Percentiles rank a stretch among this genome's conserved stretches.
phyloP scores from a whole-genome alignment of 2,888 invertebrate species.

The Rapana venosa region DNA sequence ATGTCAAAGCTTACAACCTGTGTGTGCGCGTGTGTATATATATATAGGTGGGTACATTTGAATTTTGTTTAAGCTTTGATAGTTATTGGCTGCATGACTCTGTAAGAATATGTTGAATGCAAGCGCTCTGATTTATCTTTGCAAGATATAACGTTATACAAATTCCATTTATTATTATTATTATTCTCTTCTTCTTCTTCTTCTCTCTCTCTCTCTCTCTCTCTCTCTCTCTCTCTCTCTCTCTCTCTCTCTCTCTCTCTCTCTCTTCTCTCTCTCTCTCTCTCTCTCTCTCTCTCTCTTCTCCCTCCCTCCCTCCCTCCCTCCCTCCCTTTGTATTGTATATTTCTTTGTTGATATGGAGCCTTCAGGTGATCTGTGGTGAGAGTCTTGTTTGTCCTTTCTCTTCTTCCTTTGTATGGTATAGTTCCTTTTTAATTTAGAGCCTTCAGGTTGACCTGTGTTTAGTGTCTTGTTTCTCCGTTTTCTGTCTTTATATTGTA shows the following conservation, averaged over 20 bases:
- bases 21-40: too few relatives aligned
- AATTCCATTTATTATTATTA: too few relatives aligned
- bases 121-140: too few relatives aligned
- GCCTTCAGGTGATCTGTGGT: background rate
- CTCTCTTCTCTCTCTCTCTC: background rate
- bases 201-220: background rate
- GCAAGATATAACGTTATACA: too few relatives aligned
- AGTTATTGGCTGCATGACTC: too few relatives aligned
- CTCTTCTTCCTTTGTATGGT: background rate
- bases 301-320: too few relatives aligned
- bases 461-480: too few relatives aligned
- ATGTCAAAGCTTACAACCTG: too few relatives aligned
- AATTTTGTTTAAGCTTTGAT: too few relatives aligned
- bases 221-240: constrained; percentile 11
- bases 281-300: background rate
- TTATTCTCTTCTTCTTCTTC: too few relatives aligned
- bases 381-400: background rate
- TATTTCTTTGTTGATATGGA: background rate
- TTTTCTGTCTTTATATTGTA: background rate
- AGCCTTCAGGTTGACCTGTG: background rate
- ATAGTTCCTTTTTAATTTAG: background rate
- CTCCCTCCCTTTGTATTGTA: background rate
- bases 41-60: too few relatives aligned
- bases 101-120: too few relatives aligned
- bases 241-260: background rate